Conservation (phyloP, 2,888 invertebrate genomes). For the Branchellion lobata region DNA sequence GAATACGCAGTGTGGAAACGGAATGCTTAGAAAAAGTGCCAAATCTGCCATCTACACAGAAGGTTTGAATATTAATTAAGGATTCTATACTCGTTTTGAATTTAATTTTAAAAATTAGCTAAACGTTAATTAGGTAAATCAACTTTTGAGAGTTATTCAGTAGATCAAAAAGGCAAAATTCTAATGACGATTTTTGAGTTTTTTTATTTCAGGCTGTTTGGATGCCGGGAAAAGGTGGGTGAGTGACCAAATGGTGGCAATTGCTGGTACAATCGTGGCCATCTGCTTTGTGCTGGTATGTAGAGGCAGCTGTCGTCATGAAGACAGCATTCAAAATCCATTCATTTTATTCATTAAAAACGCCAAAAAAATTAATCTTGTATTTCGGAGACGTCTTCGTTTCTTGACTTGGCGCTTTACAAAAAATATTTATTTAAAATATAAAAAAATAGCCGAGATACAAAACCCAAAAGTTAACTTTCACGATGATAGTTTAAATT, state of each 20-base stretch:
- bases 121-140: background rate
- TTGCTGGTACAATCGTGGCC: constrained; percentile 41
- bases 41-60: constrained; percentile 19
- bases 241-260: constrained; percentile 41
- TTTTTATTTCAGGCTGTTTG: constrained; percentile 34
- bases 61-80: too few species aligned
- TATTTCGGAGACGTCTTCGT: background rate
- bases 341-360: background rate
- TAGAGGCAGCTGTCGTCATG: background rate
- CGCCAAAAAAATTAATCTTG: background rate
- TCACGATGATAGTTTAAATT: too few species aligned
- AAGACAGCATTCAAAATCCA: too few species aligned
- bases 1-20: constrained; percentile 37
- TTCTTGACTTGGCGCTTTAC: background rate
- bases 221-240: constrained; percentile 45
- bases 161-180: too few species aligned
- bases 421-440: background rate
- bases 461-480: too few species aligned
- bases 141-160: background rate
- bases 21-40: background rate
- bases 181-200: too few species aligned
- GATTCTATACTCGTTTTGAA: too few species aligned
- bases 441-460: too few species aligned
- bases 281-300: constrained; percentile 39
- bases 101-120: too few species aligned